These are phyloP conservation scores for Lutjanus erythropterus DNA, from an alignment of 2,113 vertebrate species.

Conservation along the genomic window DNA sequence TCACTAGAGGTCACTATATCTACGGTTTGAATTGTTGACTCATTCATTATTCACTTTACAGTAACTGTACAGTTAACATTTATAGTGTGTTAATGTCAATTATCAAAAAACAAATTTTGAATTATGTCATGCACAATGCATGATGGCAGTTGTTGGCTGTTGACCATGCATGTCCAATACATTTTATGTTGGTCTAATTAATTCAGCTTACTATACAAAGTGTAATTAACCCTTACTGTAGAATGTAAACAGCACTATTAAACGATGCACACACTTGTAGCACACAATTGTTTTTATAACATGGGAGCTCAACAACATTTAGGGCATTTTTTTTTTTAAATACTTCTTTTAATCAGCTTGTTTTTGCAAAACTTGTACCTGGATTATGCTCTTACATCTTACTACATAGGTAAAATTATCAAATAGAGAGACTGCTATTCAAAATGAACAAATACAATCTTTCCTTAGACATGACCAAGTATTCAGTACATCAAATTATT, in stretches of 20 bases:
- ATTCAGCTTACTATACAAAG: too few relatives aligned
- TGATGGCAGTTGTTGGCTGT: not conserved
- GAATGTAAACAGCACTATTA: not conserved
- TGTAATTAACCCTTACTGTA: not conserved
- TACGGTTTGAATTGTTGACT: not conserved
- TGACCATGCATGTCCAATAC: not conserved
- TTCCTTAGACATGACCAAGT: not conserved
- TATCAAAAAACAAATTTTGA: too few relatives aligned
- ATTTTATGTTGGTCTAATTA: not conserved
- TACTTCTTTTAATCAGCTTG: not conserved
- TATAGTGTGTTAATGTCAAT: too few relatives aligned
- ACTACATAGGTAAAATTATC: not conserved
- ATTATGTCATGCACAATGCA: not conserved
- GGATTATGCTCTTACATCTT: not conserved
- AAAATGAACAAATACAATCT: not conserved
- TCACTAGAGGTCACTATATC: slow-evolving; percentile 12
- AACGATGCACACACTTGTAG: not conserved
- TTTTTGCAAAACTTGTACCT: not conserved
- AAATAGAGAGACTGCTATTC: not conserved
- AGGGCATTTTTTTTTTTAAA: not conserved
- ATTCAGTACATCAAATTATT: not conserved
- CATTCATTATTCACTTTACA: not conserved
- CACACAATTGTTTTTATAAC: too few relatives aligned
- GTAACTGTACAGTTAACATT: too few relatives aligned
- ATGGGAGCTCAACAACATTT: not conserved